These are phyloP conservation scores for Cladopsammia gracilis DNA, from an alignment of 64 coral and sea anemone genomes.

Conservation along the genomic window DNA sequence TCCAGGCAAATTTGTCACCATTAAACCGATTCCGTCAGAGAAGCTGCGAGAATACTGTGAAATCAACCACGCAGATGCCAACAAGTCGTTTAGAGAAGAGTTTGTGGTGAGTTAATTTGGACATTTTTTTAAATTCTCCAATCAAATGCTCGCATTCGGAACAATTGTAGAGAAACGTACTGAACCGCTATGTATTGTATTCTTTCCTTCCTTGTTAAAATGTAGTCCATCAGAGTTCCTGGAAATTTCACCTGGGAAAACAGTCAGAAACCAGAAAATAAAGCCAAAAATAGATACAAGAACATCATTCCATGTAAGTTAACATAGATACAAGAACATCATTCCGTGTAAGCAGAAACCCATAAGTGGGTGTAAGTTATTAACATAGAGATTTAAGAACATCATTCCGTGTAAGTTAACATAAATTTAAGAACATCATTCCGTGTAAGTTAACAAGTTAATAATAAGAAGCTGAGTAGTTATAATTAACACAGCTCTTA, in stretches of 20 bases:
- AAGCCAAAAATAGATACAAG: constrained; percentile 87
- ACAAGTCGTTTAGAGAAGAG: constrained; percentile 86
- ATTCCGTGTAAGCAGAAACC: too few species aligned
- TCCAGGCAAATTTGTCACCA: constrained; percentile 72
- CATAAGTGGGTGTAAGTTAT: too few species aligned
- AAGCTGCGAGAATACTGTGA: constrained; percentile 84
- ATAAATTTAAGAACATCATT: neutral
- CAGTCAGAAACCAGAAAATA: constrained; percentile 84
- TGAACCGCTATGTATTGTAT: neutral
- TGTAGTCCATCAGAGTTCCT: constrained; percentile 73
- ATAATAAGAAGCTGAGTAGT: too few species aligned
- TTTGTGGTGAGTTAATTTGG: constrained; percentile 66
- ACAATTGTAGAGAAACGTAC: neutral
- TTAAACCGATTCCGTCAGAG: constrained; percentile 80
- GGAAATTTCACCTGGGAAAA: constrained; percentile 82
- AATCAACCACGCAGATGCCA: constrained; percentile 81
- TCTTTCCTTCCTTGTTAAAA: neutral
- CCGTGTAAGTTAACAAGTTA: constrained; percentile 79
- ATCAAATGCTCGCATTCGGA: too few species aligned
- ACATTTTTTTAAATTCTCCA: too few species aligned
- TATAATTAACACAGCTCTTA: too few species aligned
- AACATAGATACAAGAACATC: neutral
- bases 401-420: constrained; percentile 81
- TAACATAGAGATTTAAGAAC: constrained; percentile 86
- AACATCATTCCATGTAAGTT: constrained; percentile 91